A percentile compares a stretch with the other conserved stretches of the same genome.
Conservation (phyloP, 2,113 vertebrate species). For the Cariama cristata region DNA sequence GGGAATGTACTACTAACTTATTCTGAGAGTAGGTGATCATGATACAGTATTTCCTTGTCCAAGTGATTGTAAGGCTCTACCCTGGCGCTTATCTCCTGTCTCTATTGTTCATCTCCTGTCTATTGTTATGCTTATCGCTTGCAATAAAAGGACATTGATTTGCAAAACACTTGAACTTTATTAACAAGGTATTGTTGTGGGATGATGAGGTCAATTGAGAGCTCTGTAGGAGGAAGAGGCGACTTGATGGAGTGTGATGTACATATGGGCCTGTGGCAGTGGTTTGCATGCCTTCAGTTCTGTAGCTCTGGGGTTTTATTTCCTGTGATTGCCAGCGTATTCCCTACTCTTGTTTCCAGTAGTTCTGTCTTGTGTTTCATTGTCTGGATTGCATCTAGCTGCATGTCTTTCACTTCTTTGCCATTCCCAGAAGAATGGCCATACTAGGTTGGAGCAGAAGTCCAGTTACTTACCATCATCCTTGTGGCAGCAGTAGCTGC, state of each 20-base stretch:
- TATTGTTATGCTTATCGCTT: conserved; percentile 43
- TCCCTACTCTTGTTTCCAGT: neutral
- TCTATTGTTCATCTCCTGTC: neutral
- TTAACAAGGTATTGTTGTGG: conserved; percentile 10
- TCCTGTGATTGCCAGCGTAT: neutral
- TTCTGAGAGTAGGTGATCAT: neutral
- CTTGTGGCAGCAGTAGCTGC: neutral
- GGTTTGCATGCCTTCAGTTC: neutral
- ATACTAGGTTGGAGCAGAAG: neutral
- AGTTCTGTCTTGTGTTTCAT: neutral
- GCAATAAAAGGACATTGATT: conserved; percentile 24
- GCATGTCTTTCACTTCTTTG: neutral
- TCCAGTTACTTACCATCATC: neutral
- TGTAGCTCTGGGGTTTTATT: neutral
- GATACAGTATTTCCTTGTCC: neutral
- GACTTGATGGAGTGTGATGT: neutral
- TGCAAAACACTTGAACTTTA: conserved; percentile 26
- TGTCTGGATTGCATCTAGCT: neutral
- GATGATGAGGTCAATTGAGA: neutral
- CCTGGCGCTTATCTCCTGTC: neutral
- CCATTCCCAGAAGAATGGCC: neutral
- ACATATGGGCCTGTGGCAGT: neutral
- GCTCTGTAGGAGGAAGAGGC: neutral
- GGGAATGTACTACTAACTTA: neutral
- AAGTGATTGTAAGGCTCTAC: neutral